Base-by-base conservation (phyloP, 2,797 vertebrate species). In the Gymnothorax javanicus region DNA sequence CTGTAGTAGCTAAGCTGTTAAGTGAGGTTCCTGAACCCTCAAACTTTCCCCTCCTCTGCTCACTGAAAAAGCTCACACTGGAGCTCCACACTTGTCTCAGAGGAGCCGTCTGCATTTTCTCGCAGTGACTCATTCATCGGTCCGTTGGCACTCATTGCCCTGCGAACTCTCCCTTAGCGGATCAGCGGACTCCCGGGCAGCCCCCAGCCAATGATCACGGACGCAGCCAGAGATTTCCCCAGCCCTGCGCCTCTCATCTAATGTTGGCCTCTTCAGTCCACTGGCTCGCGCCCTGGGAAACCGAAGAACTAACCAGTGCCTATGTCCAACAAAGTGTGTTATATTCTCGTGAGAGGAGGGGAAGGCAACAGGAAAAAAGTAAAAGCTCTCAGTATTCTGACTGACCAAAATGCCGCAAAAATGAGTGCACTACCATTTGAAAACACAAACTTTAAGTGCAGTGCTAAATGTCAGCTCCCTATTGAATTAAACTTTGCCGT, bases 381-480 rank as follows among this genome's bases (percentile, higher is more conserved):
- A 23, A 81, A 81, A 56, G 52, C 77, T 81, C 77, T 81, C 52
- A 3, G 20, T 81, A 52, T 81, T 81, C 52, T 20, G 77, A 54
- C 9, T 9, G 11, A 56, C 17, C 23, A 54, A 13, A 56, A 81
- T 23, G n/a, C 50, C 20, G 20, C 84, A 77, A 58, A 84, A 56
- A 20, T 81, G 8, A 81, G 56, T 43, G 54, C 62, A 7, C 79
- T 1, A 12, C 25, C 50, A 12, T 83, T 83, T 83, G 52, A 67
- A 33, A 86, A 71, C 12, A 43, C 82, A 25, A 50, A 77, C 73
- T 60, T 82, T 27, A 82, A 58, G 20, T 73, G 81, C 62, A 3
- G 64, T 17, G 52, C 7, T 87, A 87, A 87, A 87, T 87, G 79
- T 83, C 86, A 87, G 52, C 86, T 43, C 11, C 23, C 57, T 54